phyloP scores from a whole-genome alignment of 2,888 invertebrate species.

The Penaeus monodon region DNA sequence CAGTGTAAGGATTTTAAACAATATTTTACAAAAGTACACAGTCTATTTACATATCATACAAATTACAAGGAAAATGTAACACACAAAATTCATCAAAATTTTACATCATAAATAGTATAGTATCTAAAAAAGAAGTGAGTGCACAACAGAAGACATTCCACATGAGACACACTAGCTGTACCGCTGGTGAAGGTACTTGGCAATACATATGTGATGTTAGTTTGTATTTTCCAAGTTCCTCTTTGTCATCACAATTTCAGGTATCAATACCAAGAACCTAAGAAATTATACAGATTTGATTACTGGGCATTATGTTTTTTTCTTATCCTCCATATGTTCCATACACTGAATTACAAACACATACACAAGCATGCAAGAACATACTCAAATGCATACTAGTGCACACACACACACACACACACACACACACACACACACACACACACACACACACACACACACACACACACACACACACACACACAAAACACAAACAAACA shows the following conservation, averaged over 20 bases:
- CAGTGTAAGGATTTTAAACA: constrained; percentile 1
- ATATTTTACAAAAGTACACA: constrained; percentile 60
- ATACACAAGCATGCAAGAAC: no score
- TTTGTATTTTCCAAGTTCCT: neutral
- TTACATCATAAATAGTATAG: constrained; percentile 46
- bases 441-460: no score
- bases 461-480: no score
- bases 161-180: constrained; percentile 43
- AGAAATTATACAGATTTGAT: no score
- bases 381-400: no score
- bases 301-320: no score
- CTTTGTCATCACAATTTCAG: neutral
- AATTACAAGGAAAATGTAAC: constrained; percentile 58
- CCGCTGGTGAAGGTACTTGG: constrained; percentile 25
- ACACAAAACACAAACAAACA: no score
- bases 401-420: no score
- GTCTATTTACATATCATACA: constrained; percentile 63
- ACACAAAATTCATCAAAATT: constrained; percentile 52
- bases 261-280: neutral
- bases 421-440: no score
- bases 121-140: constrained; percentile 48
- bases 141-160: constrained; percentile 44
- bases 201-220: neutral
- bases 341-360: no score
- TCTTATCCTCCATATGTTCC: no score